These are phyloP conservation scores for Schlechtendalia chinensis DNA, from an alignment of 1,140 invertebrate species.

Conservation along the genomic window DNA sequence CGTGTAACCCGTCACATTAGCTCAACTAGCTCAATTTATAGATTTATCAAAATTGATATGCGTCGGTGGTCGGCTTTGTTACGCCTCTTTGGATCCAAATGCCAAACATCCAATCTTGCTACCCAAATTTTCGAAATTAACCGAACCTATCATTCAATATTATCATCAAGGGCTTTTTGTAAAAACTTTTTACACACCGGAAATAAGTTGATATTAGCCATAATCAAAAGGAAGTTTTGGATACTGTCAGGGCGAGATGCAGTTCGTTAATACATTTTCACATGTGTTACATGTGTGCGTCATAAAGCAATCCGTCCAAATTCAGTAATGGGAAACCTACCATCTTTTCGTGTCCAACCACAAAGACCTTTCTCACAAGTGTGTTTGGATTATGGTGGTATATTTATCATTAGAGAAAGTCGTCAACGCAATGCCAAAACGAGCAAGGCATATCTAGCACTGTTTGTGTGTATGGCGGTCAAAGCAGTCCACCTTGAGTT, in stretches of 20 bases:
- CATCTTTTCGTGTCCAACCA: background rate
- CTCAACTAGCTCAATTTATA: too few relatives aligned
- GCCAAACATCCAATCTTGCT: conserved; percentile 18
- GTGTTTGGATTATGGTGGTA: conserved; percentile 17
- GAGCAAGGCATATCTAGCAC: background rate
- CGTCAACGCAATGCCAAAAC: background rate
- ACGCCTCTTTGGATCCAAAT: background rate
- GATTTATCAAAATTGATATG: background rate
- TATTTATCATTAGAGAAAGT: background rate
- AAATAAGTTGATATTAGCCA: background rate
- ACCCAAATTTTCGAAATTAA: background rate
- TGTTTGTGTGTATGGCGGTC: too few relatives aligned
- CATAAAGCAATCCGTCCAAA: background rate
- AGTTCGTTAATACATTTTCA: background rate
- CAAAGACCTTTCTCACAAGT: background rate
- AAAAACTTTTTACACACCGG: conserved; percentile 40
- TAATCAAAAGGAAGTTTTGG: conserved; percentile 24
- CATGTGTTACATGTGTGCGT: conserved; percentile 5
- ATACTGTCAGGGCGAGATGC: background rate
- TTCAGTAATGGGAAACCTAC: conserved; percentile 21
- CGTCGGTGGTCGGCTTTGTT: background rate
- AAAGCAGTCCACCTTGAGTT: background rate
- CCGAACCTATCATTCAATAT: background rate
- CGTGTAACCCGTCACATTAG: too few relatives aligned
- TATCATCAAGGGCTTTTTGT: too few relatives aligned